These are phyloP conservation scores for Drosophila obscura DNA, from an alignment of 1,140 invertebrate species.

Conservation along the genomic window DNA sequence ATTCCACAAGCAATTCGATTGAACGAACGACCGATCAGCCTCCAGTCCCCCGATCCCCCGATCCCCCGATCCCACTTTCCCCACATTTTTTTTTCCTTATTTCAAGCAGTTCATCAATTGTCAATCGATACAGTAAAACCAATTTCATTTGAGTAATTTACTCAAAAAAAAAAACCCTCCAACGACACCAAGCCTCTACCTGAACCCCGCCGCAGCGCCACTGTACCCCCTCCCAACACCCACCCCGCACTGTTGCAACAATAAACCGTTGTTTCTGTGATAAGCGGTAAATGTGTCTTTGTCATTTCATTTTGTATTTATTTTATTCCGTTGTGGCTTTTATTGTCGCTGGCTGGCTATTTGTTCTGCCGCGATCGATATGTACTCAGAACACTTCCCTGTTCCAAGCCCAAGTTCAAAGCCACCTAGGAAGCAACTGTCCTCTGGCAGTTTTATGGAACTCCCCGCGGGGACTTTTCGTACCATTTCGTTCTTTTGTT, in stretches of 20 bases:
- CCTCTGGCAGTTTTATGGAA: too few relatives aligned
- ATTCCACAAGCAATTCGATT: slow-evolving; percentile 62
- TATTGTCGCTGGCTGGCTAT: slow-evolving; percentile 11
- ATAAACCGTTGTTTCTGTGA: slow-evolving; percentile 28
- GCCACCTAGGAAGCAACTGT: slow-evolving; percentile 3
- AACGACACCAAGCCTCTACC: slow-evolving; percentile 17
- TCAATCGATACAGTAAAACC: slow-evolving; percentile 58
- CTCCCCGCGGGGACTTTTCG: too few relatives aligned
- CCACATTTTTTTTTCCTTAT: background rate
- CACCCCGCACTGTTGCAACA: background rate
- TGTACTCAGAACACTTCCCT: slow-evolving; percentile 28
- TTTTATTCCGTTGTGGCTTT: slow-evolving; percentile 31
- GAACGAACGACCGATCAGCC: slow-evolving; percentile 15
- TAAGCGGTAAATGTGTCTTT: slow-evolving; percentile 49
- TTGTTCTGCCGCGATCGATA: slow-evolving; percentile 29
- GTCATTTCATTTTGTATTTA: slow-evolving; percentile 33
- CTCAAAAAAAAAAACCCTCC: slow-evolving; percentile 24
- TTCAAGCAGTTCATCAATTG: slow-evolving; percentile 57
- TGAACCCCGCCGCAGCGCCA: slow-evolving; percentile 24
- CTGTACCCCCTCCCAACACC: slow-evolving; percentile 15
- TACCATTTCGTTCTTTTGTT: too few relatives aligned
- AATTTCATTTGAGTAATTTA: slow-evolving; percentile 63
- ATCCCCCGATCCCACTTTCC: too few relatives aligned
- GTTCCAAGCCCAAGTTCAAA: slow-evolving; percentile 1
- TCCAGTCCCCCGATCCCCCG: background rate